phyloP scores from a whole-genome alignment of 2,797 vertebrate species.

The Myotis myotis region DNA sequence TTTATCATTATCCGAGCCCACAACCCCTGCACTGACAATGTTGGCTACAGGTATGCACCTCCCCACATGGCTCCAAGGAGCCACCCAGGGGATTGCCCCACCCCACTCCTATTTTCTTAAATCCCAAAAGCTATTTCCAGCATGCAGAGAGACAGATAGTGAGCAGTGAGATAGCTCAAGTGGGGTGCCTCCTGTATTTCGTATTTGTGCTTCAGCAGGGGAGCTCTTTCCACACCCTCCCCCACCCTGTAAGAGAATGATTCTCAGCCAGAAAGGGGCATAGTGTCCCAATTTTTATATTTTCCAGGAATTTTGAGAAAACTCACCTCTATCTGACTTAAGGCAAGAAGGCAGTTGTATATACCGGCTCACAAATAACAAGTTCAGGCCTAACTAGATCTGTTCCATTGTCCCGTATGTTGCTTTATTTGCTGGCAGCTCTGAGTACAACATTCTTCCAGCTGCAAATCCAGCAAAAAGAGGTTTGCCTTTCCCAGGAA shows the following conservation, averaged over 20 bases:
- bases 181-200: background rate
- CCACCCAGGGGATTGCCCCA: fast-evolving
- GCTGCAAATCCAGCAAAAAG: background rate
- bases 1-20: constrained; percentile 95
- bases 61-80: background rate
- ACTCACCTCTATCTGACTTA: background rate
- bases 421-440: background rate
- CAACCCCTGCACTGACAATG: constrained; percentile 91
- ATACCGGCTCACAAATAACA: background rate
- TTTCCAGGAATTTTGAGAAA: background rate
- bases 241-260: background rate
- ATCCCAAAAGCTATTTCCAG: background rate
- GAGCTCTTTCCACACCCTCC: background rate
- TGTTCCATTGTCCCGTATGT: fast-evolving
- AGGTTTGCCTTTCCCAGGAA: background rate
- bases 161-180: fast-evolving
- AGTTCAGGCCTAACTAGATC: background rate
- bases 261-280: background rate
- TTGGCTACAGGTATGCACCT: constrained; percentile 91
- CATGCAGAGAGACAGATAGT: fast-evolving
- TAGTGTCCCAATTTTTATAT: background rate
- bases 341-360: background rate
- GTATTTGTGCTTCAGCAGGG: background rate
- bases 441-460: background rate
- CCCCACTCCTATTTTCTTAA: background rate